Evolutionary conservation across 2,113 vertebrate species (phyloP).

Genomic region (Saimiri boliviensis): DNA sequence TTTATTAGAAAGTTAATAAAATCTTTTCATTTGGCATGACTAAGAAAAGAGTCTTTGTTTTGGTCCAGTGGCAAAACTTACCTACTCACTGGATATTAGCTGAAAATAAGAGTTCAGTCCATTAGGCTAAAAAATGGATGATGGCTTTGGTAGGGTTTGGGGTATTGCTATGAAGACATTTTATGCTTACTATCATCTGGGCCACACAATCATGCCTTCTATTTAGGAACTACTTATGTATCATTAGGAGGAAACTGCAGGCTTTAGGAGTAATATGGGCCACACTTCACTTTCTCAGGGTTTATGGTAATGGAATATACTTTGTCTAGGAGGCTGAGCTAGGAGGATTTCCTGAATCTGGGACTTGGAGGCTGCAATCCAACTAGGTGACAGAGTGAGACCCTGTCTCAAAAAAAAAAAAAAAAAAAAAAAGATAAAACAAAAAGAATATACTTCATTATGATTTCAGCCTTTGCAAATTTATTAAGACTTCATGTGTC

Average conservation of each 20-base stretch:
- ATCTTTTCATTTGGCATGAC: neutral
- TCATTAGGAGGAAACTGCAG: neutral
- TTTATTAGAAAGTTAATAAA: slow-evolving; percentile 39
- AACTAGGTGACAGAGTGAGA: too few relatives aligned
- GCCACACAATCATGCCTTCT: neutral
- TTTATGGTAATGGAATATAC: neutral
- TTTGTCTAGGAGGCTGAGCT: neutral
- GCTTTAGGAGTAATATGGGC: neutral
- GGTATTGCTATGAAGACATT: neutral
- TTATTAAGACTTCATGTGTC: neutral
- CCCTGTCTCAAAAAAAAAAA: too few relatives aligned
- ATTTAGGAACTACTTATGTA: neutral
- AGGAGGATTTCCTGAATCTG: too few relatives aligned
- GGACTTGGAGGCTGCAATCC: too few relatives aligned
- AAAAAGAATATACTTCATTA: neutral
- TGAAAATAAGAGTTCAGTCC: neutral
- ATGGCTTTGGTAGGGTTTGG: neutral
- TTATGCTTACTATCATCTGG: neutral
- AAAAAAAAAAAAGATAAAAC: too few relatives aligned
- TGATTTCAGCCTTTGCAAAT: neutral
- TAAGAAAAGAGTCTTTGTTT: neutral
- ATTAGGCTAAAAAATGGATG: neutral
- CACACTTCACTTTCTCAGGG: neutral
- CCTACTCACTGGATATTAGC: neutral
- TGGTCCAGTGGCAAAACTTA: neutral